phyloP scores from a whole-genome alignment of 1,140 invertebrate genomes.

The Atta texana region DNA sequence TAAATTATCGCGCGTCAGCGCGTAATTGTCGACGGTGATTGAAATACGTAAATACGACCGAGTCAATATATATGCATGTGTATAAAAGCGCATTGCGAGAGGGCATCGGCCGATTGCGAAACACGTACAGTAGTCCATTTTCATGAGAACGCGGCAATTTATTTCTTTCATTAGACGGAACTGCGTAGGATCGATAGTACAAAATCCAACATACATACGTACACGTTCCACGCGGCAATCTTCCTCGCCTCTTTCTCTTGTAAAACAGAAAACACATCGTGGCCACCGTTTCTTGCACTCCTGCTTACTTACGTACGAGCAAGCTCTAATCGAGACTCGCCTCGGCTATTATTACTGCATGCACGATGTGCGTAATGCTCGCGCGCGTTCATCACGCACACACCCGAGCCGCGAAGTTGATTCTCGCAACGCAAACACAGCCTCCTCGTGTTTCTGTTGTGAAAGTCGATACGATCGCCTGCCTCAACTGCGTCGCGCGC shows the following conservation, averaged over 20 bases:
- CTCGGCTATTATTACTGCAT: slow-evolving; percentile 68
- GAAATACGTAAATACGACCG: slow-evolving; percentile 35
- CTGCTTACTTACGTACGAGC: slow-evolving; percentile 33
- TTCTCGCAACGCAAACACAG: slow-evolving; percentile 34
- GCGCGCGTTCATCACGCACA: slow-evolving; percentile 12
- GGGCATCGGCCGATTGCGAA: slow-evolving; percentile 17
- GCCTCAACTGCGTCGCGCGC: slow-evolving; percentile 34
- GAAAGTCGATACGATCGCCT: slow-evolving; percentile 49
- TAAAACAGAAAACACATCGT: slow-evolving; percentile 6
- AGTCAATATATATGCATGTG: not conserved
- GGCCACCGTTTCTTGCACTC: slow-evolving; percentile 14
- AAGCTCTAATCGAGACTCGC: slow-evolving; percentile 42
- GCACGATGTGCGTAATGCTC: slow-evolving; percentile 34
- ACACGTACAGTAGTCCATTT: not conserved
- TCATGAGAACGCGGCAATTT: slow-evolving; percentile 18
- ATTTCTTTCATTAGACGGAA: slow-evolving; percentile 8
- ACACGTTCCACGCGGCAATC: not conserved
- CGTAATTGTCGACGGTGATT: slow-evolving; percentile 26
- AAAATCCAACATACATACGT: slow-evolving; percentile 22
- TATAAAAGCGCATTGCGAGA: not conserved
- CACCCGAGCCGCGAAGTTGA: not conserved
- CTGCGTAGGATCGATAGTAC: slow-evolving; percentile 13
- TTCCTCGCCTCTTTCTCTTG: not conserved
- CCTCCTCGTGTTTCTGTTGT: slow-evolving; percentile 44
- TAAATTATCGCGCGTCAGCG: slow-evolving; percentile 40